Base-by-base conservation (phyloP, 1,140 invertebrate species). In the Drosophila kanapiae region DNA sequence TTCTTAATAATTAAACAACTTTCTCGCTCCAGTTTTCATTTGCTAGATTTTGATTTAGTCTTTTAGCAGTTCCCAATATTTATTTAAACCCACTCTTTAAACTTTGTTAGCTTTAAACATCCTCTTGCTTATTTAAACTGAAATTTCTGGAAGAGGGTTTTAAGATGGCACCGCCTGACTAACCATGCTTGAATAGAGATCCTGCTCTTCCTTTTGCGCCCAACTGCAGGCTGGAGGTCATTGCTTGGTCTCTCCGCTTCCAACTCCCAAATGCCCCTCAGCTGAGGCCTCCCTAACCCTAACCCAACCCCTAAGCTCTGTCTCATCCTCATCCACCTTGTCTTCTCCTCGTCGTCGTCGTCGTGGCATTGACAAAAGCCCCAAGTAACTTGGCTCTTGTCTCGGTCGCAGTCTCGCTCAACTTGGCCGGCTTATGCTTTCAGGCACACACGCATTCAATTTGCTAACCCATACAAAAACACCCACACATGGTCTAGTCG, bases 351-450 rank as follows among this genome's bases (percentile, higher is more conserved):
- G 27, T 40, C 71, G 18, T 60, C 54, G 58, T 48, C 67, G 51
- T 68, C 62, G 48, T 76, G 71, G 71, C 71, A 76, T 76, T 76
- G 72, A 77, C 75, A 77, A 77, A 77, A 77, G 75, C 72, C 74
- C 72, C 72, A 77, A 77, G 75, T 70, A 45, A 70, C 67, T 68
- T 70, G 67, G 62, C 67, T 70, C 67, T 70, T 70, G 67, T 74
- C 70, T 74, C 69, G 65, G 43, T 58, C 65, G 65, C 43, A 23
- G 65, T 72, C 53, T 72, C 75, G 63, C 75, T 69, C 74, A 76
- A 76, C 74, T 77, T 77, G 75, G 84, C 48, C 76, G 71, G 84
- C 80, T 87, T 87, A 84, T 80, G 84, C 71, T 80, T 87, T 84
- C 72, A 83, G 35, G 69, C 80, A 78, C 53, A 63, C 64, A 78